Evolutionary conservation across 2,888 invertebrate genomes (phyloP).

Genomic region (Odiellus spinosus): DNA sequence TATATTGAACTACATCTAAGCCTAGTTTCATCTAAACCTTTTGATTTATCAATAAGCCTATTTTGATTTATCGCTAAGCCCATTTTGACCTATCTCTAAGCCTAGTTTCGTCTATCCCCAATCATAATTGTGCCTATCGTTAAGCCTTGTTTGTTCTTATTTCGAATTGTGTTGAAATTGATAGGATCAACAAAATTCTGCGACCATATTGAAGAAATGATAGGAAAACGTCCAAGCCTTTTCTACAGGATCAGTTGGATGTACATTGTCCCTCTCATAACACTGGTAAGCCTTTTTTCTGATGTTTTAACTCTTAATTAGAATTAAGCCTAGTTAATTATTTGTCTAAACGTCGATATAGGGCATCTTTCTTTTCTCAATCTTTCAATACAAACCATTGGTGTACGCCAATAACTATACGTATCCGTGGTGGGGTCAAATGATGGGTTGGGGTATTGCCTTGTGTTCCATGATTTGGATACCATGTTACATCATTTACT

Average conservation of each 20-base stretch:
- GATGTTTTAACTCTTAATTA: too few relatives aligned
- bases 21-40: too few relatives aligned
- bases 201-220: constrained; percentile 14
- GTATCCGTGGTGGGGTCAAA: constrained; percentile 66
- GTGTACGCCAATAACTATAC: constrained; percentile 44
- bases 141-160: too few relatives aligned
- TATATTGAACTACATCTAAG: not conserved
- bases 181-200: constrained; percentile 8
- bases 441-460: constrained; percentile 65
- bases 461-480: constrained; percentile 71
- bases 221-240: constrained; percentile 9
- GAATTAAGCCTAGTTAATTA: too few relatives aligned
- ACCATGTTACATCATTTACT: constrained; percentile 64
- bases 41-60: too few relatives aligned
- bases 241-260: constrained; percentile 13
- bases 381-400: constrained; percentile 60
- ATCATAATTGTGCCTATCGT: too few relatives aligned
- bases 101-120: too few relatives aligned
- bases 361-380: constrained; percentile 66
- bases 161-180: too few relatives aligned
- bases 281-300: constrained; percentile 7
- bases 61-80: too few relatives aligned
- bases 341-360: constrained; percentile 26
- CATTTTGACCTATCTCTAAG: too few relatives aligned
- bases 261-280: constrained; percentile 8